phyloP scores from a whole-genome alignment of 2,888 invertebrate species.

The Aelia acuminata region DNA sequence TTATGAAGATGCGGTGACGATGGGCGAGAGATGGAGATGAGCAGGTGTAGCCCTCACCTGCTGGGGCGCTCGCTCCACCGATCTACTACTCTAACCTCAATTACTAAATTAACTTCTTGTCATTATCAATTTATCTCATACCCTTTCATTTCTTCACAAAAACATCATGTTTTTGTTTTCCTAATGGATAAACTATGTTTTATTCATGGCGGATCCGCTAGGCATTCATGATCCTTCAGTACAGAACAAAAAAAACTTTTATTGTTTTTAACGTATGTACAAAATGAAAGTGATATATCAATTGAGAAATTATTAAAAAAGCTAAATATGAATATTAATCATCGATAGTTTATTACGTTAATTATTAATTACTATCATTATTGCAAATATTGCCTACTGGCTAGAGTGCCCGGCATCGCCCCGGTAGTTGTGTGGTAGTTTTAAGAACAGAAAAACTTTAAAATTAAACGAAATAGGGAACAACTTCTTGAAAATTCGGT shows the following conservation, averaged over 20 bases:
- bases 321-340: no score
- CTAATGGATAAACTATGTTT: conserved; percentile 11
- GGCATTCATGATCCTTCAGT: neutral
- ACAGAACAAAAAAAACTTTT: neutral
- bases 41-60: conserved; percentile 39
- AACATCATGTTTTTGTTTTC: neutral
- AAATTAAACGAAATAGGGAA: no score
- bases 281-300: neutral
- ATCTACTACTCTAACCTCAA: neutral
- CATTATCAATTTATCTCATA: conserved; percentile 37
- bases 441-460: no score
- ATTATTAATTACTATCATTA: no score
- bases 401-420: no score
- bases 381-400: no score
- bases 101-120: conserved; percentile 32
- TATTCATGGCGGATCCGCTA: neutral
- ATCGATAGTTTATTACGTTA: no score
- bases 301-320: no score
- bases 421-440: no score
- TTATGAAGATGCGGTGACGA: conserved; percentile 19
- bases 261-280: neutral
- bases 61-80: neutral
- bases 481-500: no score
- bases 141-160: neutral
- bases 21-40: neutral